Percentiles rank a stretch among this genome's conserved stretches.
Conservation (phyloP, 2,113 vertebrate species). For the Oncorhynchus masou region DNA sequence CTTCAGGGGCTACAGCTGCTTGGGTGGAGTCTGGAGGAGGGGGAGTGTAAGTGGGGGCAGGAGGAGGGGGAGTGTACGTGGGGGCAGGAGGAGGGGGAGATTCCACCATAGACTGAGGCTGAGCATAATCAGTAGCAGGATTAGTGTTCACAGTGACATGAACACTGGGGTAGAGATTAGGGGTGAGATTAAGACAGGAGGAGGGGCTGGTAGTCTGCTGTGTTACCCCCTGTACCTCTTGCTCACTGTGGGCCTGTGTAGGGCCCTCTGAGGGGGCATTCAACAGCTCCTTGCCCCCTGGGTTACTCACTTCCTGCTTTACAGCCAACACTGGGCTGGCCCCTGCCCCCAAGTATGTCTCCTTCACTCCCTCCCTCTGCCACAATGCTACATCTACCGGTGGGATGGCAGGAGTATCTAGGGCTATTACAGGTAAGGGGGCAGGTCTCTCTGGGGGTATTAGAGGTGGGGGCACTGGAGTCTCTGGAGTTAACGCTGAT, state of each 20-base stretch:
- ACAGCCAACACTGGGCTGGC: background rate
- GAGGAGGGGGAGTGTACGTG: constrained; percentile 7
- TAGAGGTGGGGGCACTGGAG: background rate
- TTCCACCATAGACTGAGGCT: background rate
- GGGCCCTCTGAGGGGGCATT: constrained; percentile 37
- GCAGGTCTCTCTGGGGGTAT: background rate
- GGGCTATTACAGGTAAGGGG: background rate
- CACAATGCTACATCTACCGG: constrained; percentile 17
- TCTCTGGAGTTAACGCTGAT: constrained; percentile 4
- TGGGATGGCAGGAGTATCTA: background rate
- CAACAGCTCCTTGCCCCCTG: constrained; percentile 10
- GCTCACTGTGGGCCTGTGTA: constrained; percentile 11
- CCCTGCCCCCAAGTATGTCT: constrained; percentile 18
- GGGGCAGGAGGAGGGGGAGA: constrained; percentile 21
- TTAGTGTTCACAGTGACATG: constrained; percentile 54
- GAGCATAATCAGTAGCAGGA: constrained; percentile 29
- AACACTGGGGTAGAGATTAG: constrained; percentile 63
- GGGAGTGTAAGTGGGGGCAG: constrained; percentile 2
- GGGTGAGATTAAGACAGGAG: constrained; percentile 54
- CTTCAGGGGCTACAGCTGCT: constrained; percentile 3
- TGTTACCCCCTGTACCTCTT: constrained; percentile 12
- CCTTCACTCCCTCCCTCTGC: constrained; percentile 18
- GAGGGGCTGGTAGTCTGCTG: constrained; percentile 31
- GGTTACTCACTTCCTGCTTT: constrained; percentile 20
- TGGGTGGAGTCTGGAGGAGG: background rate